A percentile compares a stretch with the other conserved stretches of the same genome.
Conservation (phyloP, 2,113 vertebrate genomes). For the Vimba vimba region DNA sequence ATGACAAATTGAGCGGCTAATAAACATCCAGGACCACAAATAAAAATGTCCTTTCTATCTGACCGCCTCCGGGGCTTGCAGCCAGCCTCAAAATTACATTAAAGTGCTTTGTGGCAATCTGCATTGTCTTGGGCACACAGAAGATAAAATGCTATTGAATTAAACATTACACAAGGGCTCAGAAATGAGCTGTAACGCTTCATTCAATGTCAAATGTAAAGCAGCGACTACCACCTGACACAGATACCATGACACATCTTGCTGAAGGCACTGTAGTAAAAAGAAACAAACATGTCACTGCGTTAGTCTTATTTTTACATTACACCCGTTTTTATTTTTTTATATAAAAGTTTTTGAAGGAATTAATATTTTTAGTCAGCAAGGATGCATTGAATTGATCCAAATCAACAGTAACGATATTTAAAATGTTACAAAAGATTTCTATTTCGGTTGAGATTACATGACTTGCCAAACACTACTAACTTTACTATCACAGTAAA, state of each 20-base stretch:
- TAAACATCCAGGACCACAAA: slow-evolving; percentile 28
- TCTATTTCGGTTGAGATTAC: too few species aligned
- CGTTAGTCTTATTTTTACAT: neutral
- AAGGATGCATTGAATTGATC: too few species aligned
- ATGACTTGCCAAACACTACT: too few species aligned
- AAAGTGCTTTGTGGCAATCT: slow-evolving; percentile 1
- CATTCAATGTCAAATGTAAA: neutral
- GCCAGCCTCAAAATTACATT: slow-evolving; percentile 11
- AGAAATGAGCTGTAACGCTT: neutral
- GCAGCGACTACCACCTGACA: neutral
- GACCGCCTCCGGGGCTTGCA: slow-evolving; percentile 7
- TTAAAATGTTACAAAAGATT: too few species aligned
- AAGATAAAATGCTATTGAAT: slow-evolving; percentile 32
- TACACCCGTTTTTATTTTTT: neutral
- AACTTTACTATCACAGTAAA: neutral
- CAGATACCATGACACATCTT: slow-evolving; percentile 29
- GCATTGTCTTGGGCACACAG: slow-evolving; percentile 14
- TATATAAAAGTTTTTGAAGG: neutral
- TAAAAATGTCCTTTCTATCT: slow-evolving; percentile 1
- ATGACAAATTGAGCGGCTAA: slow-evolving; percentile 12
- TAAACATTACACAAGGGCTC: neutral
- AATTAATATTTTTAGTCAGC: too few species aligned
- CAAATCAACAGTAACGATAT: too few species aligned
- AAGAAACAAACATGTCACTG: neutral
- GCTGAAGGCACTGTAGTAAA: neutral